Evolutionary conservation across 2,888 invertebrate species (phyloP), one percentile per base, ranked within the genome.

Genomic region (Plemyria rubiginata): DNA sequence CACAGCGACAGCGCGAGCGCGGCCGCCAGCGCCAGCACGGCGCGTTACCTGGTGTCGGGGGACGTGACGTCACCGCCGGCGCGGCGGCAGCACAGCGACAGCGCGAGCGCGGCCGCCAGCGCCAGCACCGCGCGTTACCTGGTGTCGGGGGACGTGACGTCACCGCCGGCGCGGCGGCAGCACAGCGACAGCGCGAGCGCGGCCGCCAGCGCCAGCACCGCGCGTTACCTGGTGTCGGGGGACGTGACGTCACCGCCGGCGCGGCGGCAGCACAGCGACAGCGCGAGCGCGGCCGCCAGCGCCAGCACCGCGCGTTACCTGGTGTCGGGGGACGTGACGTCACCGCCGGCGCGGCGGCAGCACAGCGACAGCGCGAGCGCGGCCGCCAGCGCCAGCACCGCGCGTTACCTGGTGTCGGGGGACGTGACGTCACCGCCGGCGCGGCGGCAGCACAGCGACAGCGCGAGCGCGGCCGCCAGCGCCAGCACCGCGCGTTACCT

Each of bases 1-100:
- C 92, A 92, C 62, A 93, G 84, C 61, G 90, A 88, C 40, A 90
- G 81, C 54, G 90, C 91, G 0, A 92, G 82, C 46, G 91, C 91
- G 0, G 88, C 90, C 0, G 90, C 92, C 50, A 92, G 82, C 67
- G 90, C 88, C 60, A 93, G 84, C 75, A 93, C 88, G 0, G 92
- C 89, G 78, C 87, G 41, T 41, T 54, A 84, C 87, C 88, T 87
- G 72, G 88, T 87, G 72, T 87, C 86, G 0, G 86, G 86, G 66
- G 85, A 77, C 29, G n/a, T 1, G 29, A n/a, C n/a, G 29, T 29
- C n/a, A n/a, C n/a, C n/a, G 45, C 15, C 67, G 36, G 75, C 36
- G 0, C 87, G 70, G 4, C 92, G 77, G 68, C 92, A 92, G 81
- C 92, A 92, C 62, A 93, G 84, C 61, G 90, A 88, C 40, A 90